Percentiles rank a stretch among this genome's conserved stretches.
These are phyloP conservation scores for Mormyrus hasselquistii DNA, from an alignment of 2,797 vertebrate genomes.

Conservation along the genomic window DNA sequence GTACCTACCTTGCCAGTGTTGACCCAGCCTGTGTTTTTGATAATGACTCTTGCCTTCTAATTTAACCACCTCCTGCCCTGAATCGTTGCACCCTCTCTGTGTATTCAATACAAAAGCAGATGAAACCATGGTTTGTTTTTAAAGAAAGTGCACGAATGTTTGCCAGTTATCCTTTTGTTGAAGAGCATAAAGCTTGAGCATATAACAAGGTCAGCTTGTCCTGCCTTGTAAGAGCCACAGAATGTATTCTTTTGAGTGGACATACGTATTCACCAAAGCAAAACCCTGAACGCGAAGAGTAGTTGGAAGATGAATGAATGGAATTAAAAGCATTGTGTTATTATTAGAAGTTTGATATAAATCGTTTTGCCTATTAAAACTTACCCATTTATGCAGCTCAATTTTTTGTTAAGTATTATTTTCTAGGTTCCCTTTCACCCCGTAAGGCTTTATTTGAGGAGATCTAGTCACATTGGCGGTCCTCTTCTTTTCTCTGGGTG, in stretches of 20 bases:
- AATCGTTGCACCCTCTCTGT: background rate
- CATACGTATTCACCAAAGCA: background rate
- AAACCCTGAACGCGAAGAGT: background rate
- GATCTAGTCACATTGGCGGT: background rate
- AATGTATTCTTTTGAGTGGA: background rate
- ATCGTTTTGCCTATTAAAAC: background rate
- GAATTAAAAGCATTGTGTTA: background rate
- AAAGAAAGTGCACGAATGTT: background rate
- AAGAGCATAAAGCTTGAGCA: background rate
- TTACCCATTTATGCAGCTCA: background rate
- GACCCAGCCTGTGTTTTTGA: background rate
- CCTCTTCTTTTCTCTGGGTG: background rate
- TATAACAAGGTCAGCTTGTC: background rate
- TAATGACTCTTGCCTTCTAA: background rate
- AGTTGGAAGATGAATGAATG: background rate
- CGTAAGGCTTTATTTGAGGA: background rate
- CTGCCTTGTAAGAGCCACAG: background rate
- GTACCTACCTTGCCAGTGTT: too few relatives aligned
- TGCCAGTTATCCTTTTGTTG: background rate
- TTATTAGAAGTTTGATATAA: background rate
- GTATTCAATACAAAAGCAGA: background rate
- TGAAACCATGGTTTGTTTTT: background rate
- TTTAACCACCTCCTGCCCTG: background rate
- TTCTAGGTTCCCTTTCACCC: background rate
- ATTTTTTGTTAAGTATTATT: background rate